Evolutionary conservation across 2,888 invertebrate species (phyloP).

Genomic region (Enchytraeus crypticus): DNA sequence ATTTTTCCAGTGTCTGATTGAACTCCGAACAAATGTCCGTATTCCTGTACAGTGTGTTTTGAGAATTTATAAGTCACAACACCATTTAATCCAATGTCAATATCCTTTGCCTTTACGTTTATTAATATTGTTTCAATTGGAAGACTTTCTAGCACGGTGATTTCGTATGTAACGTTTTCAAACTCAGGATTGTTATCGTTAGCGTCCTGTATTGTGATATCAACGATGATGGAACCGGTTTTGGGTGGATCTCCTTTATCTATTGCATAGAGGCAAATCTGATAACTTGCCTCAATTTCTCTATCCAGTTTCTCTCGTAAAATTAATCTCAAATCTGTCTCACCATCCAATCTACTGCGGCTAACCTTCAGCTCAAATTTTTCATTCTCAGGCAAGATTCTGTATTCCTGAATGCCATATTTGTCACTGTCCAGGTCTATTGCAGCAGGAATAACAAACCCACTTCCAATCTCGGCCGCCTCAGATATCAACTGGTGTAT

Average conservation of each 20-base stretch:
- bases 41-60: slow-evolving; percentile 8
- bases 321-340: slow-evolving; percentile 19
- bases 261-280: slow-evolving; percentile 12
- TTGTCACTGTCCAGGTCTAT: slow-evolving; percentile 21
- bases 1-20: slow-evolving; percentile 11
- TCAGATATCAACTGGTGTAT: slow-evolving; percentile 21
- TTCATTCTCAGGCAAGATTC: neutral
- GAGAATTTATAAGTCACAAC: slow-evolving; percentile 14
- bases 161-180: slow-evolving; percentile 7
- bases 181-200: slow-evolving; percentile 18
- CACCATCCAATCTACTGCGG: slow-evolving; percentile 18
- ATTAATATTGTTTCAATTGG: slow-evolving; percentile 2
- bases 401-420: slow-evolving; percentile 6
- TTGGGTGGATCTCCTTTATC: slow-evolving; percentile 10
- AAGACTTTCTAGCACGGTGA: slow-evolving; percentile 4
- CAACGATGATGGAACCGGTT: slow-evolving; percentile 11
- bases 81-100: slow-evolving; percentile 10
- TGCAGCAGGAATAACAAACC: slow-evolving; percentile 19
- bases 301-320: slow-evolving; percentile 24
- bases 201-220: slow-evolving; percentile 14
- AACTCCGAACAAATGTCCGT: slow-evolving; percentile 17
- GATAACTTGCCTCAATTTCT: slow-evolving; percentile 18
- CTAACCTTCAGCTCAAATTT: slow-evolving; percentile 8
- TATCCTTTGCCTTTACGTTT: slow-evolving; percentile 9
- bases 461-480: slow-evolving; percentile 17